Conservation (phyloP, 2,888 invertebrate species). For the Phorcus lineatus region DNA sequence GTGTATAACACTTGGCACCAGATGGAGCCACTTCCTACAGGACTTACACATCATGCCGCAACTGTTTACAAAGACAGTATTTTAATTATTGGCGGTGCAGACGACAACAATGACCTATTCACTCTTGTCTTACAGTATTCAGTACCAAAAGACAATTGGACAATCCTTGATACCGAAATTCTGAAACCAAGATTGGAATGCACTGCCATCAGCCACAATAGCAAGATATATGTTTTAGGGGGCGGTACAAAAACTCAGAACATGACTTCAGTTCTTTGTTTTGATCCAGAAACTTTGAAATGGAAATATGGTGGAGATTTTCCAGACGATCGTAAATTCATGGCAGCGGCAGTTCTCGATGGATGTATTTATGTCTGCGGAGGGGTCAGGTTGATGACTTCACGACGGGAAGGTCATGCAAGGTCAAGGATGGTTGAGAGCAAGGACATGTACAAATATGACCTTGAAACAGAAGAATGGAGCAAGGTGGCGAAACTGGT, state of each 20-base stretch:
- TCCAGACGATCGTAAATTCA: conserved; percentile 64
- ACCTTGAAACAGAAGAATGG: conserved; percentile 54
- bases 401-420: conserved; percentile 42
- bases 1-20: conserved; percentile 54
- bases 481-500: conserved; percentile 55
- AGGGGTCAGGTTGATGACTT: conserved; percentile 53
- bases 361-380: conserved; percentile 59
- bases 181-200: conserved; percentile 79
- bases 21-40: conserved; percentile 56
- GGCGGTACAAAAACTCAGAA: conserved; percentile 93
- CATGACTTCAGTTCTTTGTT: conserved; percentile 90
- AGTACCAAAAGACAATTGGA: conserved; percentile 53
- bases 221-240: conserved; percentile 87
- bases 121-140: conserved; percentile 55
- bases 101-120: conserved; percentile 53
- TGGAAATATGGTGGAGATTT: conserved; percentile 78
- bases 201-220: conserved; percentile 83
- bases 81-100: conserved; percentile 65
- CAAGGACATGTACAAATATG: conserved; percentile 63
- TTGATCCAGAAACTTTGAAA: conserved; percentile 83
- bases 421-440: conserved; percentile 55
- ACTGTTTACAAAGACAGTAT: conserved; percentile 48
- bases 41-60: conserved; percentile 58
- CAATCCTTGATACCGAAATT: conserved; percentile 52
- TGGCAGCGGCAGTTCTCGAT: conserved; percentile 44